phyloP scores from a whole-genome alignment of 2,888 invertebrate species.

The Frankliniella intonsa region DNA sequence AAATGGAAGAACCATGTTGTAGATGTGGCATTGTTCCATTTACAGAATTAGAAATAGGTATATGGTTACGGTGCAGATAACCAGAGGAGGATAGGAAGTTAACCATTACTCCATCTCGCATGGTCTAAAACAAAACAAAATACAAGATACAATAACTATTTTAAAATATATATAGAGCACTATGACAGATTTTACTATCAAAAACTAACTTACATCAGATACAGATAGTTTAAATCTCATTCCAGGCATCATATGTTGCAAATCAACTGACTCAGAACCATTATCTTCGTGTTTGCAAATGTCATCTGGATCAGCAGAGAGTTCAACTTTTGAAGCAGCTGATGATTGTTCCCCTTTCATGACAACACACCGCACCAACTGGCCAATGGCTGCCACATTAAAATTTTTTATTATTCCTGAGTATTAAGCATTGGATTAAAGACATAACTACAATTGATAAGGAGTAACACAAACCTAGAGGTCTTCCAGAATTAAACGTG shows the following conservation, averaged over 20 bases:
- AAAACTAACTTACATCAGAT: neutral
- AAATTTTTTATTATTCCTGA: neutral
- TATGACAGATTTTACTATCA: neutral
- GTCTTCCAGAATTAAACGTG: neutral
- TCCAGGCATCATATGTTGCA: neutral
- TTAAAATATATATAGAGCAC: neutral
- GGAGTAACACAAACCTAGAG: neutral
- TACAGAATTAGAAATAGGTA: neutral
- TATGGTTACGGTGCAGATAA: neutral
- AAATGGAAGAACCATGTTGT: neutral
- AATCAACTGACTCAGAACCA: neutral
- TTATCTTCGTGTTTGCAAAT: neutral
- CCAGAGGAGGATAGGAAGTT: neutral
- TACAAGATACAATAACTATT: neutral
- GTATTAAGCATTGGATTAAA: neutral
- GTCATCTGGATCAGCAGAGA: slow-evolving; percentile 1
- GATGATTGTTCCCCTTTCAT: neutral
- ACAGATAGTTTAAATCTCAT: neutral
- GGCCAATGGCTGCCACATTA: neutral
- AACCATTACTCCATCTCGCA: neutral
- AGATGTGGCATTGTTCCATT: neutral
- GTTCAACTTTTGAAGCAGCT: neutral
- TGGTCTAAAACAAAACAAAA: neutral
- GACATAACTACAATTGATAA: neutral
- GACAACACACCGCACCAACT: neutral